Evolutionary conservation across 2,113 vertebrate genomes (phyloP), one percentile per base, ranked within the genome.

Genomic region (Vulpes lagopus): DNA sequence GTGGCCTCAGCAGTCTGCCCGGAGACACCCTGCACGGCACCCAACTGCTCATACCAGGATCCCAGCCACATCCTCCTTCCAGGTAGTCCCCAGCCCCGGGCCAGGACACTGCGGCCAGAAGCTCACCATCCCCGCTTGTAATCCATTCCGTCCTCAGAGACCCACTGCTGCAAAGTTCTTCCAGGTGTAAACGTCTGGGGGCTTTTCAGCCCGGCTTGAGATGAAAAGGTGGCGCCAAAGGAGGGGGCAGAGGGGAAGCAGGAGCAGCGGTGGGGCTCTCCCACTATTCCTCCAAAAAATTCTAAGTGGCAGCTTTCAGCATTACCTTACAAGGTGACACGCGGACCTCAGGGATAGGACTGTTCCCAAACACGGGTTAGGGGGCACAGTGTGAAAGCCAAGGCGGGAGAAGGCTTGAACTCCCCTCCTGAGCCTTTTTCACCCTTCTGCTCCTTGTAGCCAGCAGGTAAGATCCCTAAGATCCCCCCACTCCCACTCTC

Each of bases 91-190:
- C 49, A 73, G 60, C 22, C 80, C 43, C 6, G 43, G 43, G 43
- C 43, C 43, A 43, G 43, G 43, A 43, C 43, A 5, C 43, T 43
- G 43, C 43, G 1, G 11, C 92, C 82, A n/a, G 51, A 92, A 95
- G 78, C 43, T 83, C 85, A 14, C 11, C 20, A 2, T 15, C 2
- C 22, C 51, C 38, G 76, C 15, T 30, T 38, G 51, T 23, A 25
- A 23, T 11, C 35, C 32, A 20, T 38, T 88, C 65, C 53, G 62
- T 51, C n/a, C n/a, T 57, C 43, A 64, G 43, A 49, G 67, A 82
- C 32, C 55, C 9, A 91, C 57, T 81, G 32, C n/a, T 81, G 57
- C n/a, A 80, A 55, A 38, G 43, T 76, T 88, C 85, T 88, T 53
- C 11, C 5, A 14, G 22, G 81, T 76, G 11, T 78, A 62, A 89